Evolutionary conservation across 1,140 invertebrate species (phyloP).

Genomic region (Pogonomyrmex californicus): DNA sequence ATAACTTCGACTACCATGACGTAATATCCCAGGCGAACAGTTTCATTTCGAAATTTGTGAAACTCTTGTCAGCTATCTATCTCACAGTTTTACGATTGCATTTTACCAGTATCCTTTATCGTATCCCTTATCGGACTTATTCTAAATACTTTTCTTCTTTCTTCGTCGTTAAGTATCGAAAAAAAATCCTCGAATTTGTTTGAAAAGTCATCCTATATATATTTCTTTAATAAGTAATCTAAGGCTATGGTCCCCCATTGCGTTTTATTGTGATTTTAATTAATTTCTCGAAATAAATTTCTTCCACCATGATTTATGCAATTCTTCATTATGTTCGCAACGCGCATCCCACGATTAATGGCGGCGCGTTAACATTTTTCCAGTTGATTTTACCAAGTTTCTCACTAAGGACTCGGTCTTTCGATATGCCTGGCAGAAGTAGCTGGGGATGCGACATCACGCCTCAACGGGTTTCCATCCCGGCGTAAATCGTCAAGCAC

Average conservation of each 20-base stretch:
- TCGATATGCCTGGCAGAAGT: conserved; percentile 36
- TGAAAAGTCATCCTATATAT: background rate
- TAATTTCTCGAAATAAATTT: conserved; percentile 24
- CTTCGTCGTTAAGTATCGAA: background rate
- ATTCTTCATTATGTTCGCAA: background rate
- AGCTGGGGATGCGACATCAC: conserved; percentile 43
- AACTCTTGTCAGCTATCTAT: conserved; percentile 42
- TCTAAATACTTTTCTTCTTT: background rate
- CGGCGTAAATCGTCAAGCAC: conserved; percentile 48
- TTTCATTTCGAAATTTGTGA: conserved; percentile 39
- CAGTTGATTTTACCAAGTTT: conserved; percentile 17
- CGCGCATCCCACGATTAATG: background rate
- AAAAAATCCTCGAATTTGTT: too few relatives aligned
- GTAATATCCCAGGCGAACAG: conserved; percentile 24
- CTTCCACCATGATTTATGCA: background rate
- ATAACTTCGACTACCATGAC: conserved; percentile 42
- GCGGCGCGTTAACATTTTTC: conserved; percentile 21
- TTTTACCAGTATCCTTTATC: background rate
- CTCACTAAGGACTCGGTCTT: conserved; percentile 17
- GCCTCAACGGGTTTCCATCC: conserved; percentile 43
- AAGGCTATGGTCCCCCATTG: background rate
- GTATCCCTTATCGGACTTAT: background rate
- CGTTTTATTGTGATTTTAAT: background rate
- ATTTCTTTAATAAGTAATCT: background rate
- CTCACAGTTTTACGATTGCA: conserved; percentile 8